phyloP scores from a whole-genome alignment of 1,140 invertebrate species.

The Apis dorsata region DNA sequence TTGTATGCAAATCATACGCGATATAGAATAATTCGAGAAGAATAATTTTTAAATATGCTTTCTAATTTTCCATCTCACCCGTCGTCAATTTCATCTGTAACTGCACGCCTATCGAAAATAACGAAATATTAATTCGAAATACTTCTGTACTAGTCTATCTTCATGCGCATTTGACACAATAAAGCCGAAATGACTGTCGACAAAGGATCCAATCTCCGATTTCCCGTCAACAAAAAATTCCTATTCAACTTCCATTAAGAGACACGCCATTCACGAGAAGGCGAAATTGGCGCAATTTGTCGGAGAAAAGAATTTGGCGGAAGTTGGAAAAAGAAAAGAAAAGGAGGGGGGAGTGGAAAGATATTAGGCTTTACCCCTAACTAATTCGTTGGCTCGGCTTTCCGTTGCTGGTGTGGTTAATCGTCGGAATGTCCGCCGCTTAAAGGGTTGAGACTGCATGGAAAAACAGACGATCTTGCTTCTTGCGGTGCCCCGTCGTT shows the following conservation, averaged over 20 bases:
- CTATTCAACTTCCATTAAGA: no score
- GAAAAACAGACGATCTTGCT: constrained; percentile 50
- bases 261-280: no score
- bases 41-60: no score
- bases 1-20: no score
- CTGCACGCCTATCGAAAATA: no score
- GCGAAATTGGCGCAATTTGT: not conserved
- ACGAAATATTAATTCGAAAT: no score
- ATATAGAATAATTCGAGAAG: no score
- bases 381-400: constrained; percentile 51
- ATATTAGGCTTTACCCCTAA: constrained; percentile 25
- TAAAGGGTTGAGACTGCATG: constrained; percentile 31
- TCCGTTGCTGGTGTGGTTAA: constrained; percentile 44
- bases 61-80: no score
- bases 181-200: not conserved
- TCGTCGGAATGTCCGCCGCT: constrained; percentile 51
- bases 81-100: no score
- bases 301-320: no score
- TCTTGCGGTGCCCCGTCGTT: constrained; percentile 57
- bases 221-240: no score
- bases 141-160: no score
- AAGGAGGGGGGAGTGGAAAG: not conserved
- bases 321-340: not conserved
- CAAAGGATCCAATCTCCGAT: not conserved
- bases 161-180: not conserved